Base-by-base conservation (phyloP, 2,888 invertebrate species). In the Drosophila anomelani region DNA sequence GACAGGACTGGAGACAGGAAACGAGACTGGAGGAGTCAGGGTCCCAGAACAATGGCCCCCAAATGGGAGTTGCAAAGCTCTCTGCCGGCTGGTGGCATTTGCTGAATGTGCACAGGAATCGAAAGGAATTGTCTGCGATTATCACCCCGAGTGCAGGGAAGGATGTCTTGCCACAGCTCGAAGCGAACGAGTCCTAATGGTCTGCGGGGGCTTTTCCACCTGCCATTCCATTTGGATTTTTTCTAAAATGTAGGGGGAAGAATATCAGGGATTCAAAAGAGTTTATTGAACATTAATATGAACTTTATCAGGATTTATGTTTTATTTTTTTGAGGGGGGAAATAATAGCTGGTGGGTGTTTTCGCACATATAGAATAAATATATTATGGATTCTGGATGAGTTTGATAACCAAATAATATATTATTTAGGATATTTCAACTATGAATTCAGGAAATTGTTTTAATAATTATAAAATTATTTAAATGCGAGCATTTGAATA, bases 41-140 rank as follows among this genome's bases (percentile, higher is more conserved):
- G 36, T 36, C 51, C 34, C 51, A 53, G 46, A 66, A 69, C 70
- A 66, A 66, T 64, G 64, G 41, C 20, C 49, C 63, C 9, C 53
- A 49, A 39, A 60, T 39, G 51, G 56, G 59, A 38, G 60, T 26
- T 17, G 32, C 26, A 38, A 54, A 44, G 51, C 13, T 20, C 51
- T 51, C 51, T 51, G 32, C 51, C 34, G 49, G 23, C 47, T 47
- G 47, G 29, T 47, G 47, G 49, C 49, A 53, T 63, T 61, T 67
- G 23, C 59, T 53, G 51, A 70, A 70, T 53, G 69, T 57, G 59
- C 59, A 70, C 51, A 53, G 69, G 73, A 71, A 71, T 71, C 55
- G 71, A 55, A 61, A 61, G 43, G 61, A 71, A 72, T 71, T 61
- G 71, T 55, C 47, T 55, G 68, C 67, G 67, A 68, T 68, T 68